Evolutionary conservation across 2,113 vertebrate species (phyloP), one percentile per base, ranked within the genome.

Genomic region (Indri indri): DNA sequence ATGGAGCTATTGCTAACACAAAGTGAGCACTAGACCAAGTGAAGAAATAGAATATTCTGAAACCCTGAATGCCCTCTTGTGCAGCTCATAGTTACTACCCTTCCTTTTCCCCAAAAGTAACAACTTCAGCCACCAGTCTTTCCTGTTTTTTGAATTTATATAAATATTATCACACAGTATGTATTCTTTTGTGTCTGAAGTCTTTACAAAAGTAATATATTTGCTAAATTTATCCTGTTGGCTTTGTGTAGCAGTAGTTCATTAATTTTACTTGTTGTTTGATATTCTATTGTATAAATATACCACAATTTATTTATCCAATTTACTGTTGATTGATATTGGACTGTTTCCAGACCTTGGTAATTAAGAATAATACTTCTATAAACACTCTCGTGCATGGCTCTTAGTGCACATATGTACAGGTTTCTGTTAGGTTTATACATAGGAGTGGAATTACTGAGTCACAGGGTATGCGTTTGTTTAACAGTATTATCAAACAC

Each of bases 311-410:
- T 92, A 91, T 92, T 96, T 93, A 94, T 42, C 59, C 34, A 65
- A 13, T 94, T 82, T 84, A 76, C 17, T 66, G 6, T n/a, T 79
- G 61, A 90, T 61, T 57, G 32, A 87, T 87, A 66, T 52, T 94
- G 57, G 54, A 80, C 47, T 77, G 8, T 83, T 90, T 93, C 86
- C 76, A 96, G 47, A 87, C 16, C 20, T 74, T 77, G 7, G 52
- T 37, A 94, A 96, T 84, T 87, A 97, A 87, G 32, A 93, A 27
- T 47, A 84, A 66, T n/a, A 87, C n/a, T 76, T 87, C 47, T 63
- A 71, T 92, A 83, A 96, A 96, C 82, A 93, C 4, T 63, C 40
- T 45, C 37, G 27, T 82, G 5, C 25, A 4, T 88, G 22, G 76
- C 8, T 88, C 83, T 96, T 45, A 54, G 42, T 88, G 10, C 14